Base-by-base conservation (phyloP, 2,888 invertebrate species). In the Palloptera scutellata region DNA sequence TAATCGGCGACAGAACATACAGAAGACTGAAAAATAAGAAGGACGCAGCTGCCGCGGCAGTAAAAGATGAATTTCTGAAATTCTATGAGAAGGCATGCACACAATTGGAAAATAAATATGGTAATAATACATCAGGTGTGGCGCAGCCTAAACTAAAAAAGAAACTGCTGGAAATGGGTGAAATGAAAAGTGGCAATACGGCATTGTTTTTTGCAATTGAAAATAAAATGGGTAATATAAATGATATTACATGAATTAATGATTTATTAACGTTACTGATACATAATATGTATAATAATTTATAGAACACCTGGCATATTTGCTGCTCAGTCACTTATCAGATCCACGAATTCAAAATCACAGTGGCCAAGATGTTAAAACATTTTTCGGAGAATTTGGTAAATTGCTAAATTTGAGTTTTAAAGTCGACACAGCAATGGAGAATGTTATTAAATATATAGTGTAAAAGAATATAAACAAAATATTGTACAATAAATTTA, bases 181-280 rank as follows among this genome's bases (percentile, higher is more conserved):
- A 84, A 69, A 73, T 78, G 6, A 78, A 77, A 64, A 76, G 80
- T 6, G 84, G 84, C 0, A 79, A 78, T 61, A 77, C 79, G 0
- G 72, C 78, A 0, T 70, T 85, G 6, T 82, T 80, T 59, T 80
- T 75, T 72, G 81, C 84, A 19, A 74, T 84, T 13, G 80, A 81
- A 69, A 74, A 76, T 17, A 75, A 77, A 57, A 68, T 73, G 59
- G 79, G 81, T 81, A 72, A 70, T 75, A 57, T 30, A 15, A 43
- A n/a, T n/a, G 5, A 41, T 58, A 52, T 19, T 61, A 59, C 10
- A 59, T 59, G 0, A n/a, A 20, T 45, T 61, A 61, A n/a, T 20
- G n/a, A 10, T 45, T 19, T 20, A 30, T 6, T 30, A 4, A 30
- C 6, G 6, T 30, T 30, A 30, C 30, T 30, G 6, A 2, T 30